Conservation (phyloP, 2,888 invertebrate genomes). For the Hofmannophila pseudospretella region DNA sequence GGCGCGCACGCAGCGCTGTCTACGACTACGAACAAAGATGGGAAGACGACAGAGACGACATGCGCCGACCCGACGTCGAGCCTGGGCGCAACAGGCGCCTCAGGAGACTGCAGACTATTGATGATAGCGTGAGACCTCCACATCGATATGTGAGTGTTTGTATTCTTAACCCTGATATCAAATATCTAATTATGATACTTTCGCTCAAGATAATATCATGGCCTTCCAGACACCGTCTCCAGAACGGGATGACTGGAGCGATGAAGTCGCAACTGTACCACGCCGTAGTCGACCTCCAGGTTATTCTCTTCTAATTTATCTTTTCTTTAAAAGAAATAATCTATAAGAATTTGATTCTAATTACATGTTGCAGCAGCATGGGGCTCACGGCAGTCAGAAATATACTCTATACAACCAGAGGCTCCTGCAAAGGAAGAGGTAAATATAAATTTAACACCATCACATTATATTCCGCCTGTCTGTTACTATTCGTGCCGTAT, state of each 20-base stretch:
- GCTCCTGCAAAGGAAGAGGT: slow-evolving; percentile 10
- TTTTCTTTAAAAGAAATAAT: background rate
- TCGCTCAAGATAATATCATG: background rate
- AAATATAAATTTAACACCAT: background rate
- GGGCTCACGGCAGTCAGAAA: slow-evolving; percentile 32
- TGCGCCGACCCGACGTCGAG: slow-evolving; percentile 20
- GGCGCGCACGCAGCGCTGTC: slow-evolving; percentile 55
- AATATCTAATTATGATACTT: background rate
- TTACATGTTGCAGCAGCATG: slow-evolving; percentile 19
- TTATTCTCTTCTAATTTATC: background rate
- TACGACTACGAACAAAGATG: slow-evolving; percentile 45
- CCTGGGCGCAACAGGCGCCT: slow-evolving; percentile 32
- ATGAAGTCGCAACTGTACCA: slow-evolving; percentile 40
- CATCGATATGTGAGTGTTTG: slow-evolving; percentile 27
- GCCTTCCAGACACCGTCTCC: slow-evolving; percentile 51
- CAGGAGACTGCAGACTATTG: slow-evolving; percentile 50
- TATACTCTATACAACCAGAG: slow-evolving; percentile 20
- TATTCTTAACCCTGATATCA: too few species aligned
- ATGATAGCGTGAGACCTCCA: slow-evolving; percentile 35
- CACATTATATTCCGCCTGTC: too few species aligned
- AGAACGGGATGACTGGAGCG: slow-evolving; percentile 65
- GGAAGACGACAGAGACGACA: slow-evolving; percentile 24
- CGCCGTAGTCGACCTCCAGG: slow-evolving; percentile 37
- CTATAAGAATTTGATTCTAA: slow-evolving; percentile 4
- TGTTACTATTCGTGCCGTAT: too few species aligned